Percentiles rank a stretch among this genome's conserved stretches.
Conservation (phyloP, 2,888 invertebrate genomes). For the Lithosia quadra region DNA sequence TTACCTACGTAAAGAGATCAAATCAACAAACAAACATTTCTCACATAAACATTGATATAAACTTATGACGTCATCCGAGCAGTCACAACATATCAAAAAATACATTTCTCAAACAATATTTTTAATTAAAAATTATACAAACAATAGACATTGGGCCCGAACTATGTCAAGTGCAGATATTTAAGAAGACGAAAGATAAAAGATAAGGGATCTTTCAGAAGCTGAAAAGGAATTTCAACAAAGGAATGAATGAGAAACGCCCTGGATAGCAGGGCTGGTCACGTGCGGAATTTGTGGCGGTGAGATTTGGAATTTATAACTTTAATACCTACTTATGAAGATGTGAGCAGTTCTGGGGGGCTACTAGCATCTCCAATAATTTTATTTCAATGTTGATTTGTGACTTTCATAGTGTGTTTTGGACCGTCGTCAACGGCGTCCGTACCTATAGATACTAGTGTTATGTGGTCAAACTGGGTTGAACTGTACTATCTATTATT, state of each 20-base stretch:
- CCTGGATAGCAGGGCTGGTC: slow-evolving; percentile 38
- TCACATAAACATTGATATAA: neutral
- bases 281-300: neutral
- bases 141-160: slow-evolving; percentile 36
- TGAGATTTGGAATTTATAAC: slow-evolving; percentile 11
- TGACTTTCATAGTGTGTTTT: too few relatives aligned
- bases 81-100: neutral
- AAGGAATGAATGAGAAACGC: slow-evolving; percentile 48
- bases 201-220: slow-evolving; percentile 59
- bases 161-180: slow-evolving; percentile 55
- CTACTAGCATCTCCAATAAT: too few relatives aligned
- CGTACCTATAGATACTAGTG: too few relatives aligned
- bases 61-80: neutral
- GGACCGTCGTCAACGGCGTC: too few relatives aligned
- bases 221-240: slow-evolving; percentile 63
- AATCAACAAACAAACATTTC: too few relatives aligned
- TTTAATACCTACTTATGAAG: slow-evolving; percentile 4
- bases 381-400: too few relatives aligned
- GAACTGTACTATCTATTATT: too few relatives aligned
- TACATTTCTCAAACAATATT: slow-evolving; percentile 12
- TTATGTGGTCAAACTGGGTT: too few relatives aligned
- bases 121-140: slow-evolving; percentile 36
- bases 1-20: too few relatives aligned
- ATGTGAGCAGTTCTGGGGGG: neutral
- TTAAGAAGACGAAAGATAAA: slow-evolving; percentile 50